Percentiles rank a stretch among this genome's conserved stretches.
These are phyloP conservation scores for Cherax quadricarinatus DNA, from an alignment of 1,140 invertebrate genomes.

Conservation along the genomic window DNA sequence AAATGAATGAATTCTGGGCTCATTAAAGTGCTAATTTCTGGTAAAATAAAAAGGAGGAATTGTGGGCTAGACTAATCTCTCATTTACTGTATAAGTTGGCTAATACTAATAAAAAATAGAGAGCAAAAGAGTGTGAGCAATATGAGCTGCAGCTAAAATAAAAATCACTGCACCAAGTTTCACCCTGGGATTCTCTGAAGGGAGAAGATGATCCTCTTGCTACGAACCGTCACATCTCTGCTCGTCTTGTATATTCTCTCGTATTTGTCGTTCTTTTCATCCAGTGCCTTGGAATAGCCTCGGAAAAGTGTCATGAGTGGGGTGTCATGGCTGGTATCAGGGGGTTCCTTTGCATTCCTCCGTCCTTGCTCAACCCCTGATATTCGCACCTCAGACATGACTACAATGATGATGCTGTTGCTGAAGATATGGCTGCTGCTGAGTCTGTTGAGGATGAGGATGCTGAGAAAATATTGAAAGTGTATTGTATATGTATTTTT, in stretches of 20 bases:
- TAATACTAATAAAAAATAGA: too few relatives aligned
- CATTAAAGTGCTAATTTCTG: too few relatives aligned
- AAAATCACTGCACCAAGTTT: neutral
- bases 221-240: conserved; percentile 94
- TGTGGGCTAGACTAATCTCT: too few relatives aligned
- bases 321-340: conserved; percentile 43
- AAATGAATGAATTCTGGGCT: too few relatives aligned
- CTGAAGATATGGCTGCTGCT: neutral
- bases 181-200: conserved; percentile 83
- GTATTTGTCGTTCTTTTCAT: conserved; percentile 88
- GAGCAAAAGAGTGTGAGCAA: too few relatives aligned
- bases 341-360: conserved; percentile 11
- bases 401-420: neutral
- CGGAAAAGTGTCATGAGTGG: conserved; percentile 58
- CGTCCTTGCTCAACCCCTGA: neutral
- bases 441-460: too few relatives aligned
- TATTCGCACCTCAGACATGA: neutral
- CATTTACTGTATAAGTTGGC: too few relatives aligned
- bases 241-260: conserved; percentile 90
- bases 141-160: too few relatives aligned
- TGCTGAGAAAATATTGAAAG: too few relatives aligned
- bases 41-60: too few relatives aligned
- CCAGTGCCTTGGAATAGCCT: conserved; percentile 82
- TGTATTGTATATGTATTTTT: too few relatives aligned
- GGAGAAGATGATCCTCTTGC: conserved; percentile 92